These are phyloP conservation scores for Bruchidius siliquastri DNA, from an alignment of 2,888 invertebrate species.

Conservation along the genomic window DNA sequence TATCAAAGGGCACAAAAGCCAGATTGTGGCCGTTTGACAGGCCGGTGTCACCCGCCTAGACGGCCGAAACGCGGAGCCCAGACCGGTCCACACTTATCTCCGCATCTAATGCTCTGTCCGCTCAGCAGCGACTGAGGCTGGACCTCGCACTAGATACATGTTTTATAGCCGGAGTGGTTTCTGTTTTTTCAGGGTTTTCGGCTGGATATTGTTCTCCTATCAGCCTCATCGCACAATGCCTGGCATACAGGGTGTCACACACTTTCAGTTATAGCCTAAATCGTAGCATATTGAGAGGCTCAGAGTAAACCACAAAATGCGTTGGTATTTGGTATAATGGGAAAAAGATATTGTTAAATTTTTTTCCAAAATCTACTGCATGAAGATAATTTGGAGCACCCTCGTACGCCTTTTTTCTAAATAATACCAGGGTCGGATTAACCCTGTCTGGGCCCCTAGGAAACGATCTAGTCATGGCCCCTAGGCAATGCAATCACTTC, in stretches of 20 bases:
- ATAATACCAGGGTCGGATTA: too few species aligned
- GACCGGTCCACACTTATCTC: constrained; percentile 36
- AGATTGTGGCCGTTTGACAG: constrained; percentile 33
- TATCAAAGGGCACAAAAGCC: constrained; percentile 9
- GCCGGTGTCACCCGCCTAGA: constrained; percentile 38
- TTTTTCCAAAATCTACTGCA: too few species aligned
- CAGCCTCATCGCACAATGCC: neutral
- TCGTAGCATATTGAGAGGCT: too few species aligned
- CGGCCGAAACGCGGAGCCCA: constrained; percentile 25
- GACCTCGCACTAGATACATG: constrained; percentile 1
- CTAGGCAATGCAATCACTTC: too few species aligned
- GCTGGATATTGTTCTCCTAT: neutral
- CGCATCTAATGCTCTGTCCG: constrained; percentile 34
- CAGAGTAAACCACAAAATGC: too few species aligned
- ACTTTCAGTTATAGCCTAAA: too few species aligned
- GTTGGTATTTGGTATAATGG: too few species aligned
- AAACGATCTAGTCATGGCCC: too few species aligned
- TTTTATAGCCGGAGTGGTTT: neutral
- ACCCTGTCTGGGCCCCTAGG: too few species aligned
- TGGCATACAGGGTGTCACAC: neutral
- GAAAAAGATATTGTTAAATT: too few species aligned
- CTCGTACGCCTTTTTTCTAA: too few species aligned
- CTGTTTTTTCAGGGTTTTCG: neutral
- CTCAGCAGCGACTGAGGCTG: constrained; percentile 8
- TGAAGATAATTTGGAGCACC: too few species aligned